Percentiles rank a stretch among this genome's conserved stretches.
These are phyloP conservation scores for Heliconius melpomene DNA, from an alignment of 1,140 invertebrate genomes.

Conservation along the genomic window DNA sequence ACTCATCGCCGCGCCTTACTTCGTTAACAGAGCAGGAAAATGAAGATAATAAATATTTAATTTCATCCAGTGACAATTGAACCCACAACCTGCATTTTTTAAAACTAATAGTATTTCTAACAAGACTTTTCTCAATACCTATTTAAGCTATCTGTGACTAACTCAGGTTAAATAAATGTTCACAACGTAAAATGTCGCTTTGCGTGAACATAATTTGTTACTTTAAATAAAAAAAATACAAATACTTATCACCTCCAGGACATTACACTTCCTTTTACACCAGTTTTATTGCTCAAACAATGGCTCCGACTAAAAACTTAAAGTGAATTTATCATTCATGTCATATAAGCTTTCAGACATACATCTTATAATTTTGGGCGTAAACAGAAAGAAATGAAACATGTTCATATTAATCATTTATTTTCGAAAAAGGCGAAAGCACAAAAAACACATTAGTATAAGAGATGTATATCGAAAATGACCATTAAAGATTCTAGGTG, in stretches of 20 bases:
- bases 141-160: not conserved
- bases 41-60: no score
- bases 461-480: conserved; percentile 15
- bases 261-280: conserved; percentile 14
- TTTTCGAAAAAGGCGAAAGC: conserved; percentile 17
- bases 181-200: not conserved
- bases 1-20: no score
- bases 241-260: not conserved
- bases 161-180: not conserved
- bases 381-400: conserved; percentile 16
- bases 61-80: no score
- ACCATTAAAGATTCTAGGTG: conserved; percentile 23
- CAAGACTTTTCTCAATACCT: not conserved
- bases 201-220: not conserved
- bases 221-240: not conserved
- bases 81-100: no score
- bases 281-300: not conserved
- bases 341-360: not conserved
- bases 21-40: no score
- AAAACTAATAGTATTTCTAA: not conserved
- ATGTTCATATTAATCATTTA: conserved; percentile 17
- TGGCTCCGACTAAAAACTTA: not conserved
- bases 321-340: not conserved
- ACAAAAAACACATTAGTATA: conserved; percentile 29
- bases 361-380: conserved; percentile 18